Base-by-base conservation (phyloP, 2,888 invertebrate species). In the Microplitis manilae region DNA sequence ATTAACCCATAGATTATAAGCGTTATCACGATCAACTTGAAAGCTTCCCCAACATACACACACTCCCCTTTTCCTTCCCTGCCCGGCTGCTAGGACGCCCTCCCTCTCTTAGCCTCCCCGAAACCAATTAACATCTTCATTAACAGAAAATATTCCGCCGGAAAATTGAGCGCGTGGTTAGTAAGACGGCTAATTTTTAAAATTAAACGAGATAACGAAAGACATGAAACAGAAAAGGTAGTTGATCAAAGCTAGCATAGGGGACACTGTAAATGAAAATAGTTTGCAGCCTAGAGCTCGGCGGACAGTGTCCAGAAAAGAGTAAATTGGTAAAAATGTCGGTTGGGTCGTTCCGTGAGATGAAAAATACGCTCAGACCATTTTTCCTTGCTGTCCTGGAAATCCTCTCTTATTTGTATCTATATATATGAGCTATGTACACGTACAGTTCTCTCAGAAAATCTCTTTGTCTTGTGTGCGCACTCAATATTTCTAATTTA, bases 261-360 rank as follows among this genome's bases (percentile, higher is more conserved):
- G 72, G 40, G 62, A 72, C 13, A 17, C 15, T 72, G 61, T 15
- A 17, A 60, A 62, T 39, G 72, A 39, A 20, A 72, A 40, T 38
- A 62, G 30, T 64, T 40, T 72, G 39, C 39, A n/a, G 6, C 38
- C 20, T 6, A 40, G 17, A 39, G 13, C 15, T n/a, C 13, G 50
- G 65, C 50, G 64, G 61, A 75, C 40, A 62, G 70, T 39, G 73
- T 80, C 80, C 79, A 62, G 81, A 76, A 76, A 77, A 75, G 80
- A 81, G 81, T 84, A 85, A 87, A 87, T 87, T 87, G 87, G 84
- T 84, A 85, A 86, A 86, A 86, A 85, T 85, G 84, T 85, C 20
- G 83, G 71, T 80, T 78, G 82, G 82, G 81, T 84, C 85, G 84
- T 85, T 85, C 81, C 79, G 78, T 50, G 71, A 81, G 80, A 83